Percentiles rank a stretch among this genome's conserved stretches.
phyloP scores from a whole-genome alignment of 2,797 vertebrate genomes.

The Atherinosoma microstoma region DNA sequence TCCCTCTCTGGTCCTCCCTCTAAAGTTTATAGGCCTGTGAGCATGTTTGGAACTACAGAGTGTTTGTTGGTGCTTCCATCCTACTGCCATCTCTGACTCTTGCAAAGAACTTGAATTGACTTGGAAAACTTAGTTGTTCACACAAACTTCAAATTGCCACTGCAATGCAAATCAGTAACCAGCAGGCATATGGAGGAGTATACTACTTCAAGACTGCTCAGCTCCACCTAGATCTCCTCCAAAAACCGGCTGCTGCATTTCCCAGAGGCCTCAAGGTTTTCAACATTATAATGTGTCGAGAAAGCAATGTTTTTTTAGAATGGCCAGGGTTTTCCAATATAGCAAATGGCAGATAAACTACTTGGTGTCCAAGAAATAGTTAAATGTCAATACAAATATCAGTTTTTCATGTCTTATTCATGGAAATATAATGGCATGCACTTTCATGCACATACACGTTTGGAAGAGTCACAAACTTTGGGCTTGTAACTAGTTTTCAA shows the following conservation, averaged over 20 bases:
- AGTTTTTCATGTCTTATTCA: slow-evolving; percentile 11
- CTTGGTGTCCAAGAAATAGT: slow-evolving; percentile 9
- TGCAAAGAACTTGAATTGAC: slow-evolving; percentile 45
- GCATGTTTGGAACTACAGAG: slow-evolving; percentile 6
- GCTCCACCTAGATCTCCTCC: slow-evolving; percentile 31
- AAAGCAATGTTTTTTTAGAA: slow-evolving; percentile 40
- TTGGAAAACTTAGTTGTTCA: slow-evolving; percentile 49
- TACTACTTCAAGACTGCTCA: slow-evolving; percentile 40
- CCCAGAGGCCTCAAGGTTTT: slow-evolving; percentile 47
- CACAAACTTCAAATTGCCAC: slow-evolving; percentile 43
- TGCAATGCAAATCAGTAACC: slow-evolving; percentile 68
- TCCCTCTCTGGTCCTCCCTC: not conserved
- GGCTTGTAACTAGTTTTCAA: slow-evolving; percentile 6
- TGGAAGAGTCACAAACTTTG: slow-evolving; percentile 2
- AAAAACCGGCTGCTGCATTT: slow-evolving; percentile 52
- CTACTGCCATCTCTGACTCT: slow-evolving; percentile 30
- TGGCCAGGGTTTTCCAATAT: not conserved
- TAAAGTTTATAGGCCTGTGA: not conserved
- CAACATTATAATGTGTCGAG: slow-evolving; percentile 50
- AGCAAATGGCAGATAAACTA: slow-evolving; percentile 28
- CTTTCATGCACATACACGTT: not conserved
- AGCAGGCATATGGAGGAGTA: slow-evolving; percentile 50
- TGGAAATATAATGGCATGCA: slow-evolving; percentile 5
- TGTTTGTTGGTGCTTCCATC: slow-evolving; percentile 3
- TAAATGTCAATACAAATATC: slow-evolving; percentile 21